Evolutionary conservation across 2,113 vertebrate genomes (phyloP), one percentile per base, ranked within the genome.

Genomic region (Telmatochromis sp.): DNA sequence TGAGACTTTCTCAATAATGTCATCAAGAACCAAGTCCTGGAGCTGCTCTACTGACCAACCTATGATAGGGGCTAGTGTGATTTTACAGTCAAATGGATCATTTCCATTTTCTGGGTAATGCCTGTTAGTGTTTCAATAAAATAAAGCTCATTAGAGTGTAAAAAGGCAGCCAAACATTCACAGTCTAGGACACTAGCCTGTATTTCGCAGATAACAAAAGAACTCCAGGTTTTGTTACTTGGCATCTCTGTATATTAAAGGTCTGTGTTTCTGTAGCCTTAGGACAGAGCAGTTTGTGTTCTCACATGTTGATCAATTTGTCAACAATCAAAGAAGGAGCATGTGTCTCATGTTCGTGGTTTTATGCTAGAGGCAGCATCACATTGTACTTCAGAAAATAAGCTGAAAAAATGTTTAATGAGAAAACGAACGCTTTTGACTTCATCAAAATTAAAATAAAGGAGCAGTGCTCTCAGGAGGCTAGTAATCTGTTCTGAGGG

Each of bases 381-480:
- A 35, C 63, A 40, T 51, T 42, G 14, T 40, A 3, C 70, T 9
- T 54, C 60, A 85, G 45, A 65, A 37, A 79, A 23, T n/a, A 13
- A 65, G 40, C 37, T 3, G 15, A 63, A 78, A 68, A 37, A 33
- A 51, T 55, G 45, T 26, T 85, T 60, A 58, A 60, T 47, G 47
- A 75, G 6, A 55, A 57, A 87, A 85, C 81, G 19, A 87, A 85
- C 31, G 9, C 53, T 73, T 87, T 63, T 87, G 78, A 86, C 42
- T 85, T 83, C 28, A 83, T 58, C 63, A 65, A 78, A 90, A 92
- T 92, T 63, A 89, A 91, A 92, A 90, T 88, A 88, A 90, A 92
- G 75, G 54, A 88, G 85, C 31, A 4, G 1, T 4, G 40, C 57
- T 51, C 82, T 85, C 80, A 78, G 31, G 49, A 75, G 63, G 78